Percentiles rank a stretch among this genome's conserved stretches.
phyloP scores from a whole-genome alignment of 1,140 invertebrate species.

The Leptestheria dahalacensis region DNA sequence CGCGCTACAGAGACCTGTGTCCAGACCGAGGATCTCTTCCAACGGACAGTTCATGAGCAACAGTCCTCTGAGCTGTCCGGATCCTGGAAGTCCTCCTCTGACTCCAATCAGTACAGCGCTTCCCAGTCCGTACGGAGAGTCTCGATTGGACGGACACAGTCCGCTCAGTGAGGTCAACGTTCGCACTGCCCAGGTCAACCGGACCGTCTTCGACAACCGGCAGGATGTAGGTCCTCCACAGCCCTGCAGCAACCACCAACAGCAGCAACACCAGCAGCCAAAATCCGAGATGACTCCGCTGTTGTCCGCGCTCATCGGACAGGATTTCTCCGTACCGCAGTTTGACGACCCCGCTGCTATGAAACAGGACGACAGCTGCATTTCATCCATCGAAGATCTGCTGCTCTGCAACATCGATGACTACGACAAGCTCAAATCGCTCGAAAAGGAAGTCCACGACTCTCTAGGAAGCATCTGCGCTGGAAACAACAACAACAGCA shows the following conservation, averaged over 20 bases:
- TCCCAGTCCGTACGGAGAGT: neutral
- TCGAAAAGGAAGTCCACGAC: constrained; percentile 17
- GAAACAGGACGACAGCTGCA: neutral
- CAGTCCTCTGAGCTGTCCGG: neutral
- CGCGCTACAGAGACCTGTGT: neutral
- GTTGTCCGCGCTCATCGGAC: neutral
- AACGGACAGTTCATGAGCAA: neutral
- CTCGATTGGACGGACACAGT: neutral
- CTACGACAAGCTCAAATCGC: constrained; percentile 49
- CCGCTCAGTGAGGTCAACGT: neutral
- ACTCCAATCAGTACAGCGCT: constrained; percentile 10
- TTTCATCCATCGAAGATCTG: constrained; percentile 12
- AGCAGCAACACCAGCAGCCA: neutral
- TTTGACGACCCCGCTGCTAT: neutral
- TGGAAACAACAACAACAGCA: neutral
- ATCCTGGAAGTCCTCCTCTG: constrained; percentile 1
- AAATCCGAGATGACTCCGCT: neutral
- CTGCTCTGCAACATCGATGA: constrained; percentile 33
- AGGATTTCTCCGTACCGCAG: neutral
- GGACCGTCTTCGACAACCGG: neutral
- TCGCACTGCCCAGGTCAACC: too few relatives aligned
- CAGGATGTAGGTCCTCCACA: neutral
- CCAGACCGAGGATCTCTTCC: neutral
- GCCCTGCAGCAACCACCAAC: neutral
- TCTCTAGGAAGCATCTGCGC: constrained; percentile 2